A percentile compares a stretch with the other conserved stretches of the same genome.
Conservation (phyloP, 2,888 invertebrate genomes). For the Ditula angustiorana region DNA sequence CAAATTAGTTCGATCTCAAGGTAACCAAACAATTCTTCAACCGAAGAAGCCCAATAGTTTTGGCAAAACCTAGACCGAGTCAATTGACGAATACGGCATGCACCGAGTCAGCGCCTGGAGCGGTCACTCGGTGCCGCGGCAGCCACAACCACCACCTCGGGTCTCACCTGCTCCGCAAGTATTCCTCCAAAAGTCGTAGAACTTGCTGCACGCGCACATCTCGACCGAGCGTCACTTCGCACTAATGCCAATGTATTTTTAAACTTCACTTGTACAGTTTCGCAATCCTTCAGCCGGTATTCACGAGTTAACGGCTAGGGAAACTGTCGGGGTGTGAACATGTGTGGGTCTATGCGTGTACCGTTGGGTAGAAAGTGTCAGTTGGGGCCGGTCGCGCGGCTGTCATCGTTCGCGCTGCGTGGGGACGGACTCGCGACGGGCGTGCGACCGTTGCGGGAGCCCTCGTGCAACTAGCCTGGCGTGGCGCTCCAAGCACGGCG, state of each 20-base stretch:
- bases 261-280: conserved; percentile 84
- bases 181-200: conserved; percentile 82
- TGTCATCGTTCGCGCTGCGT: conserved; percentile 60
- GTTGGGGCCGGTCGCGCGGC: conserved; percentile 55
- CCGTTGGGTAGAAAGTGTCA: conserved; percentile 76
- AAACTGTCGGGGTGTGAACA: conserved; percentile 60
- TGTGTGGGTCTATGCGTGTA: conserved; percentile 70
- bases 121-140: neutral
- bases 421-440: conserved; percentile 51
- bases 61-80: conserved; percentile 9
- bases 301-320: conserved; percentile 66
- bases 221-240: conserved; percentile 72
- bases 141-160: conserved; percentile 49
- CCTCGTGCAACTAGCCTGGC: conserved; percentile 77
- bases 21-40: conserved; percentile 5
- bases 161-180: conserved; percentile 82
- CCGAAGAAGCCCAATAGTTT: conserved; percentile 28
- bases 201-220: conserved; percentile 83
- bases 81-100: neutral
- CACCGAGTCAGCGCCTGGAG: neutral
- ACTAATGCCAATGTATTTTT: conserved; percentile 83
- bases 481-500: conserved; percentile 43
- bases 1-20: neutral
- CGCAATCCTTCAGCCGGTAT: conserved; percentile 77
- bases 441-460: conserved; percentile 71